phyloP scores from a whole-genome alignment of 2,888 invertebrate species.

The Eucera pruinosa region DNA sequence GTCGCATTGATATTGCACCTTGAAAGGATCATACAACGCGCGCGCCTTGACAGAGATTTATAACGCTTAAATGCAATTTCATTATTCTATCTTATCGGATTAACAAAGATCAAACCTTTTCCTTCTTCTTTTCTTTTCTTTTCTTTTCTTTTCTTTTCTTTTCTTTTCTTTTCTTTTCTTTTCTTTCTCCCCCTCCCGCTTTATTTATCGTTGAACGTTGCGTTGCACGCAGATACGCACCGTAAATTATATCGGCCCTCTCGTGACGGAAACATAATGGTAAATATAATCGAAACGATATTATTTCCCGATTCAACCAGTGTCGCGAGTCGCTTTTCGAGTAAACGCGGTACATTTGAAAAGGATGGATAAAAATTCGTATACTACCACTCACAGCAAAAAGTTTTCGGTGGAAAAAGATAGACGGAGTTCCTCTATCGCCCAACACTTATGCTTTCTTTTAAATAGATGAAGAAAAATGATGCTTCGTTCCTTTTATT shows the following conservation, averaged over 20 bases:
- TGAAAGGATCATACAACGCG: constrained; percentile 35
- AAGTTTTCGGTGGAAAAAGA: no score
- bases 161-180: constrained; percentile 3
- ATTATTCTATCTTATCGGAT: constrained; percentile 56
- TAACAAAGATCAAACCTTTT: constrained; percentile 30
- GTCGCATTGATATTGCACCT: constrained; percentile 50
- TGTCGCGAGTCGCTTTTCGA: background rate
- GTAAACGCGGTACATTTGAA: no score
- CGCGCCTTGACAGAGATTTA: constrained; percentile 43
- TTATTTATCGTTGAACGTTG: no score
- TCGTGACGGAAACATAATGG: constrained; percentile 13
- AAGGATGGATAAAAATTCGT: no score
- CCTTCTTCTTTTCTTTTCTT: background rate
- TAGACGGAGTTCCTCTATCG: no score
- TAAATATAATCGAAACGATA: constrained; percentile 20
- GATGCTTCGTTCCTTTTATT: no score
- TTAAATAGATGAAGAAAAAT: no score
- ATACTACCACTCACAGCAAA: no score
- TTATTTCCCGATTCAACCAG: background rate
- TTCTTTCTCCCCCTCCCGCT: no score
- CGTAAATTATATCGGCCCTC: constrained; percentile 34
- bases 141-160: constrained; percentile 21
- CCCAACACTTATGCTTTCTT: no score
- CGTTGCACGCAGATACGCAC: background rate
- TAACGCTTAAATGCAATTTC: constrained; percentile 39